Conservation (phyloP, 2,888 invertebrate species). For the Macaria notata region DNA sequence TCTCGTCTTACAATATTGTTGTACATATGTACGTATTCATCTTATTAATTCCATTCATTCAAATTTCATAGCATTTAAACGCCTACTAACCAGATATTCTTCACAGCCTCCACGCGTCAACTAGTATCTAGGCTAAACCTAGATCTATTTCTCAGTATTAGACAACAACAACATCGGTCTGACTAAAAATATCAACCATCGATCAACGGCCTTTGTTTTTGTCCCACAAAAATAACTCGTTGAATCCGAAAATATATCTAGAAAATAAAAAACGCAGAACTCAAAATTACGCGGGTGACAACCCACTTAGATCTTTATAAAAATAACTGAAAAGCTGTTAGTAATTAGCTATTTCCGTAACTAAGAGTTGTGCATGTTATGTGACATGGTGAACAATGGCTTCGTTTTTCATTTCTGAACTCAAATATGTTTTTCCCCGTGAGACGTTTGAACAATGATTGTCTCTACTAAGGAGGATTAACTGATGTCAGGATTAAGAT, state of each 20-base stretch:
- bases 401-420: conserved; percentile 17
- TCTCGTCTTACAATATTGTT: too few relatives aligned
- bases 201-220: conserved; percentile 10
- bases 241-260: conserved; percentile 15
- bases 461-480: too few relatives aligned
- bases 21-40: too few relatives aligned
- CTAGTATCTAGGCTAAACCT: background rate
- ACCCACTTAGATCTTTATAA: conserved; percentile 18
- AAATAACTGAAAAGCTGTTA: conserved; percentile 22
- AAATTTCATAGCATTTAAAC: too few relatives aligned
- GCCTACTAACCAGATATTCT: background rate
- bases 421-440: conserved; percentile 2
- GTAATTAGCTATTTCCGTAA: conserved; percentile 42
- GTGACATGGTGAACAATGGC: conserved; percentile 32
- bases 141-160: too few relatives aligned
- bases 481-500: too few relatives aligned
- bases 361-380: conserved; percentile 20
- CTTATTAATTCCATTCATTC: too few relatives aligned
- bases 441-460: too few relatives aligned
- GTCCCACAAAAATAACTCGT: conserved; percentile 10
- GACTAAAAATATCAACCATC: conserved; percentile 7
- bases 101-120: background rate
- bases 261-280: conserved; percentile 28
- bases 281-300: conserved; percentile 36
- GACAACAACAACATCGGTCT: background rate